These are phyloP conservation scores for Cheilosia scutellata DNA, from an alignment of 2,888 invertebrate species.

Conservation along the genomic window DNA sequence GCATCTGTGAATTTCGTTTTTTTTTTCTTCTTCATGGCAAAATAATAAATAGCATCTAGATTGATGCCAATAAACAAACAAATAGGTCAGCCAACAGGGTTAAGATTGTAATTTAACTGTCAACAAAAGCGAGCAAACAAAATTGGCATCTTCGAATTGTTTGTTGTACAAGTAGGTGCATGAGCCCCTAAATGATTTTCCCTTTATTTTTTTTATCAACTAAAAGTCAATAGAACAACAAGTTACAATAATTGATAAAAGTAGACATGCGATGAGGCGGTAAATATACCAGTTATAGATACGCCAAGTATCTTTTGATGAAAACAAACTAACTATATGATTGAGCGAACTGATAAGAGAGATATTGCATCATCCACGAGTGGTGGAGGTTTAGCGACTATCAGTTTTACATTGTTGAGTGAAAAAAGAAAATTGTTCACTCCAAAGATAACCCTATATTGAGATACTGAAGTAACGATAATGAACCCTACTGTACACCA, in stretches of 20 bases:
- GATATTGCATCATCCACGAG: conserved; percentile 51
- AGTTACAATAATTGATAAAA: conserved; percentile 13
- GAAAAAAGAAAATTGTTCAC: neutral
- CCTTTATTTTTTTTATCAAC: neutral
- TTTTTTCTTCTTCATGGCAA: conserved; percentile 48
- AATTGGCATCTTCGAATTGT: conserved; percentile 30
- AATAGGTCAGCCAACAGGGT: conserved; percentile 76
- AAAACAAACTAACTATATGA: neutral
- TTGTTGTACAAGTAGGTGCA: neutral
- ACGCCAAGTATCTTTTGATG: neutral
- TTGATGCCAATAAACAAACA: conserved; percentile 76
- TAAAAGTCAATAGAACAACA: conserved; percentile 14
- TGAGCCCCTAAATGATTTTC: neutral
- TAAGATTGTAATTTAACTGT: conserved; percentile 75
- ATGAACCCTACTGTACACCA: neutral
- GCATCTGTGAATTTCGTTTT: conserved; percentile 38
- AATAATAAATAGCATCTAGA: conserved; percentile 72
- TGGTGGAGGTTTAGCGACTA: conserved; percentile 13
- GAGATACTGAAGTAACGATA: conserved; percentile 10
- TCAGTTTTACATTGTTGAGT: conserved; percentile 11
- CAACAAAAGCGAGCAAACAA: conserved; percentile 42
- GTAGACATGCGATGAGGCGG: neutral
- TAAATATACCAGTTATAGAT: conserved; percentile 8
- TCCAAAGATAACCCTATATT: conserved; percentile 38
- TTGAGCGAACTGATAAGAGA: neutral